A percentile compares a stretch with the other conserved stretches of the same genome.
These are phyloP conservation scores for Leptocoma aspasia DNA, from an alignment of 2,113 vertebrate genomes.

Conservation along the genomic window DNA sequence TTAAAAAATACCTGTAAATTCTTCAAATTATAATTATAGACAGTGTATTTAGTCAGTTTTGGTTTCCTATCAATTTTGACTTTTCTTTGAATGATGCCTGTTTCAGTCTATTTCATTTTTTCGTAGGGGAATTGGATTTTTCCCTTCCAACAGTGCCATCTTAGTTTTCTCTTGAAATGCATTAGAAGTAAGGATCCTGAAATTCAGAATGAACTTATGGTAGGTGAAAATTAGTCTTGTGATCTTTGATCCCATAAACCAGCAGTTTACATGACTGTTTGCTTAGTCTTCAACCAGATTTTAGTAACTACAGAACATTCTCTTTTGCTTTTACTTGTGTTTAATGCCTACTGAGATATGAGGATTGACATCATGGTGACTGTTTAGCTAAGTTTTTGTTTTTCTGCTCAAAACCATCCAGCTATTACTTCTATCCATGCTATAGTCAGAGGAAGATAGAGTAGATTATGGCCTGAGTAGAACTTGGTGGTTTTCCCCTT, in stretches of 20 bases:
- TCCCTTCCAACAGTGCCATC: accelerated
- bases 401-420: background rate
- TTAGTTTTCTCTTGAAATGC: background rate
- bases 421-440: background rate
- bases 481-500: background rate
- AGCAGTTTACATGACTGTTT: background rate
- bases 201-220: background rate
- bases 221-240: background rate
- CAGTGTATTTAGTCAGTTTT: background rate
- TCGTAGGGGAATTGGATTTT: background rate
- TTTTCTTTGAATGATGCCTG: background rate
- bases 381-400: background rate
- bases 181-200: background rate
- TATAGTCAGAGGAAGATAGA: background rate
- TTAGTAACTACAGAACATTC: background rate
- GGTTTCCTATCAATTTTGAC: background rate
- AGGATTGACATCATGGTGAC: background rate
- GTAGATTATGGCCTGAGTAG: background rate
- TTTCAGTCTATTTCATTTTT: background rate
- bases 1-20: background rate
- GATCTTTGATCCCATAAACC: background rate
- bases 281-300: background rate
- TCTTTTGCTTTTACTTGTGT: background rate
- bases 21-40: background rate
- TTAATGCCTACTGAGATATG: background rate